Conservation (phyloP, 2,113 vertebrate species). For the Nibea albiflora region DNA sequence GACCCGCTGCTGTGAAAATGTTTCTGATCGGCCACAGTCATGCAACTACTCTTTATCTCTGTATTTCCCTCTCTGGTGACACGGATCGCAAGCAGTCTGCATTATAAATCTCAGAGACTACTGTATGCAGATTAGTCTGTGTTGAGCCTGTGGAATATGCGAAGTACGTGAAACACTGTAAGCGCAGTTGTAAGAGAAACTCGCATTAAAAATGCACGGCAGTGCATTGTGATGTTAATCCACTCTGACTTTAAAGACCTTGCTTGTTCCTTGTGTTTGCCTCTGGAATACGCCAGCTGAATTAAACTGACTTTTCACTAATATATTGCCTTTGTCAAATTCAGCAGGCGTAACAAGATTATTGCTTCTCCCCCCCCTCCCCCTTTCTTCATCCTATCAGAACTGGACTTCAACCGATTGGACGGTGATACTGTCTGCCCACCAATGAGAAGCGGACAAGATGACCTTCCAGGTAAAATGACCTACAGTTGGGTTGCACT, state of each 20-base stretch:
- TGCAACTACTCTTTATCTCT: conserved; percentile 31
- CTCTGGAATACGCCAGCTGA: neutral
- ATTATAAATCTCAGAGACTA: neutral
- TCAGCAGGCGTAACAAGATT: neutral
- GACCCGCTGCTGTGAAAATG: conserved; percentile 8
- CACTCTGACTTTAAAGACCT: conserved; percentile 35
- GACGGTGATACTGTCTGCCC: conserved; percentile 86
- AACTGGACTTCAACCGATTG: conserved; percentile 84
- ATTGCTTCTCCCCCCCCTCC: neutral
- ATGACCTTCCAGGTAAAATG: conserved; percentile 86
- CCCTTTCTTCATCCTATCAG: conserved; percentile 59
- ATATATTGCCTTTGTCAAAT: conserved; percentile 16
- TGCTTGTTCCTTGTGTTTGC: conserved; percentile 2
- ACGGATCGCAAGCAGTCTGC: conserved; percentile 24
- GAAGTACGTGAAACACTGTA: conserved; percentile 2
- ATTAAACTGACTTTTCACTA: conserved; percentile 1
- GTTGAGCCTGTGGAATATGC: conserved; percentile 1
- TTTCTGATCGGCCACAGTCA: neutral
- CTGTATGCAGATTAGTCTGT: neutral
- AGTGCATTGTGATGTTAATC: conserved; percentile 42
- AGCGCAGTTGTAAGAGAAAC: neutral
- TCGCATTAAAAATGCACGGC: conserved; percentile 6
- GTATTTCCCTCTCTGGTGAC: conserved; percentile 20
- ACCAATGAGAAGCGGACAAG: conserved; percentile 84
- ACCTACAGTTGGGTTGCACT: neutral